phyloP scores from a whole-genome alignment of 1,140 invertebrate genomes.

The Teleogryllus occipitalis region DNA sequence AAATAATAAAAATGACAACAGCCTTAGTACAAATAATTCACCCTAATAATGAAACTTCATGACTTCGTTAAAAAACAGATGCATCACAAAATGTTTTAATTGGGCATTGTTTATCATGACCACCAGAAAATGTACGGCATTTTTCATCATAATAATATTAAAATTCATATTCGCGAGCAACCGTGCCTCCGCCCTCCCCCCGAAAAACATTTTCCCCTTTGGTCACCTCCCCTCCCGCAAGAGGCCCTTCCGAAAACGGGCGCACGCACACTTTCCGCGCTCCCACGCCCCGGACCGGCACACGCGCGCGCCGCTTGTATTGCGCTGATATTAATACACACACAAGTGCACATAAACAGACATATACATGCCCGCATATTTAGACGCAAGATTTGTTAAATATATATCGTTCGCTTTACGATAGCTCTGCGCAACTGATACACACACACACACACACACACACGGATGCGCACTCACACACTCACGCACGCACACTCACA shows the following conservation, averaged over 20 bases:
- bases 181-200: not conserved
- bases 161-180: not conserved
- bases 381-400: not conserved
- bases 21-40: slow-evolving; percentile 5
- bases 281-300: not conserved
- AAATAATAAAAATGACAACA: slow-evolving; percentile 1
- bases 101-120: slow-evolving; percentile 4
- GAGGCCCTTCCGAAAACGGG: not conserved
- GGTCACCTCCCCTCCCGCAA: not conserved
- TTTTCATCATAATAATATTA: not conserved
- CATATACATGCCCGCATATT: slow-evolving; percentile 4
- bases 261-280: not conserved
- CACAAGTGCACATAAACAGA: slow-evolving; percentile 4
- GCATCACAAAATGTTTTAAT: slow-evolving; percentile 5
- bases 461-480: not conserved
- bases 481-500: not conserved
- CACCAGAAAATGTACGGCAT: slow-evolving; percentile 3
- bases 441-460: not conserved
- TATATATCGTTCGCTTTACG: not conserved
- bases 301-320: not conserved
- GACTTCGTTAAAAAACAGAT: slow-evolving; percentile 2
- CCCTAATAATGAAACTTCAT: slow-evolving; percentile 1
- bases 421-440: slow-evolving; percentile 3
- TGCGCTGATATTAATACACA: not conserved
- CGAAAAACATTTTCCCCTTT: slow-evolving; percentile 1